Base-by-base conservation (phyloP, 1,140 invertebrate species). In the Lordiphosa collinella region DNA sequence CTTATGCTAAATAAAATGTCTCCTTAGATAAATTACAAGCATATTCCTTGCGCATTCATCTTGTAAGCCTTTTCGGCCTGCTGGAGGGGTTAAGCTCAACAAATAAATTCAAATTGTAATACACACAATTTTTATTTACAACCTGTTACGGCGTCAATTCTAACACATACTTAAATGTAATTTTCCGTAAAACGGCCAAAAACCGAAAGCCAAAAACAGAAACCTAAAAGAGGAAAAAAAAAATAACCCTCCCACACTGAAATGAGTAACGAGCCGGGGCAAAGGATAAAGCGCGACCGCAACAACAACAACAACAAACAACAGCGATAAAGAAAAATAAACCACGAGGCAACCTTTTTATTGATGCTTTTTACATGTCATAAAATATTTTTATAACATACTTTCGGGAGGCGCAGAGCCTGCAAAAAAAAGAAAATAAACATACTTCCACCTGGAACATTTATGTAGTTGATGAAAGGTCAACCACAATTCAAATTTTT, bases 361-460 rank as follows among this genome's bases (percentile, higher is more conserved):
- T 84, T 78, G 78, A 73, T 78, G 72, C 73, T 78, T 84, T 67
- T 84, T 84, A 84, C 78, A 84, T 78, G 78, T 84, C 73, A 84
- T 84, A 84, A 84, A 84, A 84, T 76, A 84, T 84, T 84, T 84
- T 84, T 84, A 85, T 82, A 82, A 82, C 76, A 82, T 80, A 82
- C 76, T 76, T 76, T 82, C 61, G 41, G 29, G 37, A 31, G 52
- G 63, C 18, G n/a, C 48, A 54, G 32, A 47, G 47, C 9, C 22
- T 41, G 43, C 52, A 53, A n/a, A 16, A 10, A 47, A 18, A 22
- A 16, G 10, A 37, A 29, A 16, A 56, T 10, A 18, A 29, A 10
- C 46, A 54, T 18, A 43, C 22, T 32, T 16, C 40, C 22, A 46
- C 12, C 8, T 32, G 8, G 47, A 16, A 48, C 47, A 37, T 18